Conservation (phyloP, 2,797 vertebrate genomes). For the Diceros bicornis region DNA sequence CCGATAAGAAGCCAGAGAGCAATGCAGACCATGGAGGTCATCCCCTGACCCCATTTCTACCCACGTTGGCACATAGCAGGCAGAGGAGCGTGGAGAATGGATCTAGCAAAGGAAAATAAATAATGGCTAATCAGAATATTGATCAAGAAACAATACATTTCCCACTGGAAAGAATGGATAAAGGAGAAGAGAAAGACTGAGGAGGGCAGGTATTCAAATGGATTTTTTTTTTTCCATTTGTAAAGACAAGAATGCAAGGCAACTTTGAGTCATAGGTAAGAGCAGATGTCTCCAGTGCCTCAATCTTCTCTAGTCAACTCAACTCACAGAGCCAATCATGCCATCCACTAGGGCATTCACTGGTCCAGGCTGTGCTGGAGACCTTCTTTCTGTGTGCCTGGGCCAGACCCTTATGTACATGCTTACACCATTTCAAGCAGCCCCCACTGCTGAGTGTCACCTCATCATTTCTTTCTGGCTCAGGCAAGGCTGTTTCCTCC, state of each 20-base stretch:
- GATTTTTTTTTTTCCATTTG: background rate
- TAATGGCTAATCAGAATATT: background rate
- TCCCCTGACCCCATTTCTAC: fast-evolving
- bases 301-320: background rate
- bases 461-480: background rate
- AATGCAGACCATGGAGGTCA: background rate
- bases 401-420: background rate
- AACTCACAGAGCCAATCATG: background rate
- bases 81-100: background rate
- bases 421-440: background rate
- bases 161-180: background rate
- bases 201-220: background rate
- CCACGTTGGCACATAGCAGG: background rate
- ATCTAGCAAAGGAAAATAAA: background rate
- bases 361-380: background rate
- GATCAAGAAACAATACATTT: background rate
- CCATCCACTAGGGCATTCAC: background rate
- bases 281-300: background rate
- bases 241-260: background rate
- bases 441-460: background rate
- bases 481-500: background rate
- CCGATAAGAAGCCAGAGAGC: background rate
- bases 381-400: background rate
- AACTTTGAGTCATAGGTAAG: background rate
- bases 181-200: fast-evolving